Conservation (phyloP, 2,888 invertebrate genomes). For the Drosophila mulleri region DNA sequence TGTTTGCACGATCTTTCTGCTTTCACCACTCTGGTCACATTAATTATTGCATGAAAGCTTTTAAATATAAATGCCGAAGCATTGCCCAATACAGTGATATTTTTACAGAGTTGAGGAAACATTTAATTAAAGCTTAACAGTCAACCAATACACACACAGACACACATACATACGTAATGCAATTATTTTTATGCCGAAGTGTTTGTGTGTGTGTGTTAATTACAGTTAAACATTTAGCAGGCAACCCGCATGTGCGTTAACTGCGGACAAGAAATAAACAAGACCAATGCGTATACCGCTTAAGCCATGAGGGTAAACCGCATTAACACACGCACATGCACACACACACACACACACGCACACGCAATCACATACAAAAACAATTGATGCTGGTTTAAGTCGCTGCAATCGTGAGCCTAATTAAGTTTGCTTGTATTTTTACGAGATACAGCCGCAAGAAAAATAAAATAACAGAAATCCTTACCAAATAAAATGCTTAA, state of each 20-base stretch:
- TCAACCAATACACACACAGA: not conserved
- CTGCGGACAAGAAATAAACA: conserved; percentile 48
- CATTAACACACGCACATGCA: conserved; percentile 37
- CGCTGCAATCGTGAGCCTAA: conserved; percentile 58
- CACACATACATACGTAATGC: not conserved
- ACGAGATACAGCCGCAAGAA: conserved; percentile 42
- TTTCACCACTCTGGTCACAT: not conserved
- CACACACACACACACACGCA: not conserved
- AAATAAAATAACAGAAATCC: conserved; percentile 36
- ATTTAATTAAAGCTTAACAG: conserved; percentile 21
- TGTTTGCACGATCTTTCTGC: not conserved
- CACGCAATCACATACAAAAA: not conserved
- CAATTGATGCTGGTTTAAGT: conserved; percentile 37
- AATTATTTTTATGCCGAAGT: conserved; percentile 21
- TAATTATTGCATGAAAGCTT: not conserved
- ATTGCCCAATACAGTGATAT: not conserved
- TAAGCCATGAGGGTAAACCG: conserved; percentile 46
- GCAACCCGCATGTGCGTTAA: conserved; percentile 39
- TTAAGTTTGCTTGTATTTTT: conserved; percentile 65
- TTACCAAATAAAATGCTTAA: conserved; percentile 44
- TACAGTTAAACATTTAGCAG: conserved; percentile 58
- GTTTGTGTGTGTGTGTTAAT: conserved; percentile 50
- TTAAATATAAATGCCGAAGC: not conserved
- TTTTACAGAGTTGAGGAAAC: not conserved
- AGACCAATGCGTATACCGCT: conserved; percentile 15